These are phyloP conservation scores for Troides aeacus DNA, from an alignment of 2,888 invertebrate species.

Conservation along the genomic window DNA sequence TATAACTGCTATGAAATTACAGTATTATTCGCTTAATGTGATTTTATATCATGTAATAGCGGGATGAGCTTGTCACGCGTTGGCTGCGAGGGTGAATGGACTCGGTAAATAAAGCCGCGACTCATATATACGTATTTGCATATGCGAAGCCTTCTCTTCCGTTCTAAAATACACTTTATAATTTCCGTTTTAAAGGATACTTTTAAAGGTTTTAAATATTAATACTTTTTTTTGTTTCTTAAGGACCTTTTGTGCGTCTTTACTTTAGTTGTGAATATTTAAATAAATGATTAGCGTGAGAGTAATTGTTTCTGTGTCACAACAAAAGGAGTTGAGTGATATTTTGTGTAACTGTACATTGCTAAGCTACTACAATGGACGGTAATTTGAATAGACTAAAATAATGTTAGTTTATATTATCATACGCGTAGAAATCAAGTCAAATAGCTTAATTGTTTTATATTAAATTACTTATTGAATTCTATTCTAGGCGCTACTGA, in stretches of 20 bases:
- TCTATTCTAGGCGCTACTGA: too few relatives aligned
- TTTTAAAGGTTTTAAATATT: not conserved
- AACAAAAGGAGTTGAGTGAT: too few relatives aligned
- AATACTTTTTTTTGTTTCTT: not conserved
- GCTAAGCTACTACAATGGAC: too few relatives aligned
- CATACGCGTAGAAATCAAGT: too few relatives aligned
- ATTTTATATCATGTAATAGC: constrained; percentile 49
- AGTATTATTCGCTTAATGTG: constrained; percentile 7
- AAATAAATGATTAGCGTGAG: not conserved
- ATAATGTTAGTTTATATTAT: too few relatives aligned
- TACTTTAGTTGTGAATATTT: constrained; percentile 9
- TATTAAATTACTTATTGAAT: too few relatives aligned
- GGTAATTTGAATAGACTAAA: too few relatives aligned
- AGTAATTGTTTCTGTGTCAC: too few relatives aligned
- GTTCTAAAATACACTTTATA: constrained; percentile 6
- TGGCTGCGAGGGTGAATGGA: constrained; percentile 58
- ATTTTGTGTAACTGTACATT: too few relatives aligned
- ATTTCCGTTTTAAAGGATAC: not conserved
- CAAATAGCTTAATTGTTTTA: too few relatives aligned
- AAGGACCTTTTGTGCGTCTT: constrained; percentile 1
- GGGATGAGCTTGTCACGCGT: constrained; percentile 68
- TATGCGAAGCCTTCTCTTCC: constrained; percentile 25
- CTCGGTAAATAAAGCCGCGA: constrained; percentile 59
- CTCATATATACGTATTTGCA: constrained; percentile 52
- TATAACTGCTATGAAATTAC: constrained; percentile 5